Base-by-base conservation (phyloP, 1,140 invertebrate species). In the Drosophila rufa region DNA sequence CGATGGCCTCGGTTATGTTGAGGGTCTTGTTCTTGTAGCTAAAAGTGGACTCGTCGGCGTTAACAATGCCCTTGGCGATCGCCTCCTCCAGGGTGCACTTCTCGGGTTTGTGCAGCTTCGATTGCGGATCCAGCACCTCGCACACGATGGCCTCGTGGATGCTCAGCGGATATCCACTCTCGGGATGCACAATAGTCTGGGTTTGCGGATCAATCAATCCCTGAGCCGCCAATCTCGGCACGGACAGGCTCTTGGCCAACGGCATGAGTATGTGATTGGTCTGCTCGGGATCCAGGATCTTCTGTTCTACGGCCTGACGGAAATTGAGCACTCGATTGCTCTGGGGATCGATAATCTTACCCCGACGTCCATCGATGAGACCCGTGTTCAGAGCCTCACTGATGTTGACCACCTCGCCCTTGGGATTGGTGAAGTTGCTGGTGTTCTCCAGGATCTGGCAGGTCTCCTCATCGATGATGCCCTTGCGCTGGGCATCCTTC, bases 121-220 rank as follows among this genome's bases (percentile, higher is more conserved):
- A 97, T 48, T 95, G 90, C 0, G 97, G 96, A 94, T 98, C 96
- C 53, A 98, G 94, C 65, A 98, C 97, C 92, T 98, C 97, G 93
- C 97, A 98, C 64, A 96, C 94, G 56, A 98, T 96, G 11, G 97
- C 97, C 94, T 98, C 96, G 65, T 95, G 94, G 48, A 98, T 94
- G 40, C 95, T 96, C 45, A 98, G 93, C 78, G 95, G 94, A 64
- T 93, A 94, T 7, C 97, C 97, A 19, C 96, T 97, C 94, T 98
- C 97, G 9, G 98, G 98, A 93, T 99, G 98, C 62, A 98, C 95
- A 73, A 99, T 96, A 92, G 96, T 96, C 61, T 96, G 95, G 42
- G 95, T 95, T 19, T 94, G 87, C n/a, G 95, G 94, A 93, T 98
- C 96, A 70, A 97, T 95, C 15, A 99, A 94, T 65, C 97, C 98